Evolutionary conservation across 2,888 invertebrate genomes (phyloP), one percentile per base, ranked within the genome.

Genomic region (Apocheima hispidaria): DNA sequence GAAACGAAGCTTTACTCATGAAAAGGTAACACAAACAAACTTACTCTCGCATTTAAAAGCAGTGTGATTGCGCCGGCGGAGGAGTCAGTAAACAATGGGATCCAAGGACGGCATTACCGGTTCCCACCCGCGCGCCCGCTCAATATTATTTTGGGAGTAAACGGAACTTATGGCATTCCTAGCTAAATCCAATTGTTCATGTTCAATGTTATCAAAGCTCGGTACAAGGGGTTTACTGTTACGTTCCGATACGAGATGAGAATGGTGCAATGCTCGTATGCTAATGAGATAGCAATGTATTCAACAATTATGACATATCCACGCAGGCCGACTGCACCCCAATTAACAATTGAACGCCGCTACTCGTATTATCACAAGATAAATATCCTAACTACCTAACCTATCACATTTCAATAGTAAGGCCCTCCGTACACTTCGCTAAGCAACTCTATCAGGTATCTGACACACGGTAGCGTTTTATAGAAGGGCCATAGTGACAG

Each of bases 111-210:
- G 26, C 6, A 23, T 5, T 38, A 20, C 14, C 23, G 10, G 16
- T 12, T 16, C 10, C 10, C 28, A 6, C 26, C 2, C 18, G 16
- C 36, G 12, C 30, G 4, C n/a, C 1, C 38, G 44, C 57, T 51
- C 52, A 38, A 14, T 10, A 46, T 49, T 60, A 60, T 60, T 60
- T 60, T 33, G 48, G 48, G 60, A 53, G 18, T 60, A 20, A 20
- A n/a, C 46, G 10, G 18, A 48, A 18, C 30, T 48, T 18, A 26
- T 20, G 46, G 30, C 46, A 20, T 48, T 48, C 18, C 30, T 12
- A 12, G 46, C 49, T 28, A 49, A 49, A 36, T 46, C 14, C 10
- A 35, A 54, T 44, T 38, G 55, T 21, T 36, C 21, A 33, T 26
- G n/a, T 20, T 2, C 10, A 41, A 23, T 44, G 43, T 26, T 14